Percentiles rank a stretch among this genome's conserved stretches.
phyloP scores from a whole-genome alignment of 2,797 vertebrate genomes.

The Malacoraja senta region DNA sequence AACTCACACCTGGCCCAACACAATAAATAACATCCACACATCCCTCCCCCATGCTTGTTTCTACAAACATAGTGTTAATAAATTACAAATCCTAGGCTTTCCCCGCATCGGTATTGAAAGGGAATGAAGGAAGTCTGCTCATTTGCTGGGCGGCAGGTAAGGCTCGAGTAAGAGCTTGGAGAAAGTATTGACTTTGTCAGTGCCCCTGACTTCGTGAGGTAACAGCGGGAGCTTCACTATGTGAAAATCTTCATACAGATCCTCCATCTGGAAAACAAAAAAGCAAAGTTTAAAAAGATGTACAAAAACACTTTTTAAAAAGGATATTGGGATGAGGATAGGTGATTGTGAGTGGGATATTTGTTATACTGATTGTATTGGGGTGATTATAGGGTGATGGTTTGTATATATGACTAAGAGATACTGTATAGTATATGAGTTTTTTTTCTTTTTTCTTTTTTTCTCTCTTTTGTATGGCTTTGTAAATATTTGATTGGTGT shows the following conservation, averaged over 20 bases:
- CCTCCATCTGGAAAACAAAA: constrained; percentile 74
- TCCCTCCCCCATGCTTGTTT: background rate
- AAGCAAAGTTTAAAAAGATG: background rate
- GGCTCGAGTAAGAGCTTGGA: constrained; percentile 85
- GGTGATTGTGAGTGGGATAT: too few relatives aligned
- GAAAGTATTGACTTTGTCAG: constrained; percentile 88
- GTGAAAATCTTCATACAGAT: constrained; percentile 93
- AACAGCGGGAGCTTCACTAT: constrained; percentile 87
- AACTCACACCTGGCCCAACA: background rate
- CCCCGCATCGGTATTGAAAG: background rate
- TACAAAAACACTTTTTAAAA: too few relatives aligned
- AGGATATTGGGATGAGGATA: too few relatives aligned
- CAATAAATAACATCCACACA: constrained; percentile 28
- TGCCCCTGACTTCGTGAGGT: constrained; percentile 84
- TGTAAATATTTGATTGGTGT: too few relatives aligned
- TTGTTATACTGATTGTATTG: too few relatives aligned
- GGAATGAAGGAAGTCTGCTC: constrained; percentile 45
- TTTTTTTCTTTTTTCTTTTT: too few relatives aligned
- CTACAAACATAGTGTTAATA: constrained; percentile 25
- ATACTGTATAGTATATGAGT: too few relatives aligned
- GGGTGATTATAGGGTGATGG: too few relatives aligned
- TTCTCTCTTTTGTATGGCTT: too few relatives aligned
- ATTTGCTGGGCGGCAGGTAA: constrained; percentile 79
- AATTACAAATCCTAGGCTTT: constrained; percentile 13
- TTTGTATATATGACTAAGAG: too few relatives aligned